Evolutionary conservation across 1,140 invertebrate genomes (phyloP).

Genomic region (Grapholita molesta): DNA sequence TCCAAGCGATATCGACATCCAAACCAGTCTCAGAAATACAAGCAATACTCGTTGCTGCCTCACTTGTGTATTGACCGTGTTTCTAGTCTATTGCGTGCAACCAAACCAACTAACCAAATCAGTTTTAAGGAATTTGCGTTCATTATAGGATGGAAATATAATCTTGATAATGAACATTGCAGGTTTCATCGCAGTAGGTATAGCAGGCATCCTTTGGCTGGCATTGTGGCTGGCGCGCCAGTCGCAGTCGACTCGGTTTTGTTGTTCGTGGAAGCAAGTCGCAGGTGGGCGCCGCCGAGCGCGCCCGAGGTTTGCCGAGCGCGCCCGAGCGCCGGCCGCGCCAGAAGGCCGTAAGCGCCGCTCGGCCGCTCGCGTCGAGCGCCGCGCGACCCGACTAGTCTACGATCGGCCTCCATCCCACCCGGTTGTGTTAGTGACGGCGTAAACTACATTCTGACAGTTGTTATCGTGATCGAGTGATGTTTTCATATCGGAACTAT

Average conservation of each 20-base stretch:
- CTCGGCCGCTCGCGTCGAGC: constrained; percentile 29
- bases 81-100: background rate
- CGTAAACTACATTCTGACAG: constrained; percentile 73
- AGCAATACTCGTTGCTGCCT: background rate
- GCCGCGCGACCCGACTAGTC: constrained; percentile 49
- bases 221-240: constrained; percentile 23
- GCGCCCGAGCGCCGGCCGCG: constrained; percentile 39
- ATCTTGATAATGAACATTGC: background rate
- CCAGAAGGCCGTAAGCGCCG: constrained; percentile 34
- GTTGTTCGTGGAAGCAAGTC: constrained; percentile 64
- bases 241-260: constrained; percentile 46
- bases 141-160: background rate
- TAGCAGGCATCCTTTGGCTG: constrained; percentile 37
- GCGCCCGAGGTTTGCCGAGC: constrained; percentile 30
- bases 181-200: constrained; percentile 4
- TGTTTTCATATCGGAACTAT: constrained; percentile 77
- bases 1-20: background rate
- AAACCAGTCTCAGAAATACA: background rate
- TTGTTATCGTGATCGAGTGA: constrained; percentile 75
- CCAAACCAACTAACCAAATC: background rate
- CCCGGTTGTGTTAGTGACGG: constrained; percentile 59
- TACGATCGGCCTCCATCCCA: constrained; percentile 62
- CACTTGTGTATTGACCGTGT: background rate
- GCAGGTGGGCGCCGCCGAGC: constrained; percentile 55
- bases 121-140: background rate